Base-by-base conservation (phyloP, 53 echinoderm and acorn worm species). In the Actinopyga echinites region DNA sequence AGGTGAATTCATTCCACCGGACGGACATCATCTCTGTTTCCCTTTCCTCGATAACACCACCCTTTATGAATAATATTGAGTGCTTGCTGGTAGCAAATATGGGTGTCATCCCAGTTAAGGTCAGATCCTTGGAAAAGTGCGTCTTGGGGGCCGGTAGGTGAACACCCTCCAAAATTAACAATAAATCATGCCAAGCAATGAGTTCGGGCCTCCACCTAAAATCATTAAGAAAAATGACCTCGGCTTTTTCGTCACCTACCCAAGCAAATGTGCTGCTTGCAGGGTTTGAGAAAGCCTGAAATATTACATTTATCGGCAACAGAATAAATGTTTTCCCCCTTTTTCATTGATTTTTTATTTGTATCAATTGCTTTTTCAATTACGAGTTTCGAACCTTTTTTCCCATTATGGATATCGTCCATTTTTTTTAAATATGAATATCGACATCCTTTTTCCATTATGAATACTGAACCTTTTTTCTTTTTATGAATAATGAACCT, bases 21-120 rank as follows among this genome's bases (percentile, higher is more conserved):
- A 71, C 71, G 6, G 64, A 10, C 86, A 86, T 86, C 86, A 86
- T 86, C 55, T 86, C 85, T n/a, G 79, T 86, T 64, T 86, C 86
- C 19, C 79, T 52, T 54, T 86, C 86, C 21, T 79, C 86, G 9
- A 80, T 53, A 68, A 22, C 30, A 17, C 87, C 73, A 28, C 80
- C 87, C 71, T 75, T 66, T 31, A 87, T 43, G 26, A 81, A 68
- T 6, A 87, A 19, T 34, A 87, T 17, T 42, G 66, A 65, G 31
- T 80, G 71, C 15, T 80, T 87, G 12, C 80, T 61, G 13, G 87
- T 87, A 30, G 68, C 79, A 68, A 87, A 81, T 15, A 80, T 36
- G 13, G 86, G 86, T n/a, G 79, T 79, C 44, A 61, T 63, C 33
- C 44, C 49, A 22, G 33, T 55, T 12, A 87, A 38, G 44, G 54